Evolutionary conservation across 2,113 vertebrate genomes (phyloP).

Genomic region (Cottus gobio): DNA sequence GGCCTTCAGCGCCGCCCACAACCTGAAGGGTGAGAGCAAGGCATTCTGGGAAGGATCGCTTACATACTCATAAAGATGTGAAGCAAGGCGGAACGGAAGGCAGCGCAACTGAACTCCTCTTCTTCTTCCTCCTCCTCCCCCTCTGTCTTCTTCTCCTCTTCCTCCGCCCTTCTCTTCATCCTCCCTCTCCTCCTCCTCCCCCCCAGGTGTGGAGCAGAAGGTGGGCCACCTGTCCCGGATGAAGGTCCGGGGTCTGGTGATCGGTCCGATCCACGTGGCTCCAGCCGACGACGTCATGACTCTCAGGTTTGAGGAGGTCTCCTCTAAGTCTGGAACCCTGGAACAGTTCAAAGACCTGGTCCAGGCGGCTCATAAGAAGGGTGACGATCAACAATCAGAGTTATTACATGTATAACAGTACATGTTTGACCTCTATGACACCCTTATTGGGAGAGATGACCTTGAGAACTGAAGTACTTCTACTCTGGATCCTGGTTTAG

Average conservation of each 20-base stretch:
- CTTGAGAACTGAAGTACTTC: no score
- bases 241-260: conserved; percentile 86
- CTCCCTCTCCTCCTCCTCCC: no score
- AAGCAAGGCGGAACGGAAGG: neutral
- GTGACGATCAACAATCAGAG: conserved; percentile 63
- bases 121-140: no score
- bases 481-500: no score
- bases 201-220: conserved; percentile 80
- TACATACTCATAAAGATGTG: neutral
- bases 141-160: neutral
- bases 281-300: conserved; percentile 53
- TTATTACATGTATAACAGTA: no score
- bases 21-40: conserved; percentile 79
- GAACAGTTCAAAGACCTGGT: conserved; percentile 82
- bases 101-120: no score
- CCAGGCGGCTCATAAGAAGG: conserved; percentile 82
- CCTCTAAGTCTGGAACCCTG: conserved; percentile 68
- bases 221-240: conserved; percentile 80
- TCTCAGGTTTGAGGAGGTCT: conserved; percentile 80
- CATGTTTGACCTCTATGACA: no score
- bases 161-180: neutral
- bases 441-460: no score
- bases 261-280: conserved; percentile 87
- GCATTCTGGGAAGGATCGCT: neutral
- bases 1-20: conserved; percentile 75